A percentile compares a stretch with the other conserved stretches of the same genome.
Evolutionary conservation across 2,888 invertebrate genomes (phyloP).

Genomic region (Eupithecia tripunctaria): DNA sequence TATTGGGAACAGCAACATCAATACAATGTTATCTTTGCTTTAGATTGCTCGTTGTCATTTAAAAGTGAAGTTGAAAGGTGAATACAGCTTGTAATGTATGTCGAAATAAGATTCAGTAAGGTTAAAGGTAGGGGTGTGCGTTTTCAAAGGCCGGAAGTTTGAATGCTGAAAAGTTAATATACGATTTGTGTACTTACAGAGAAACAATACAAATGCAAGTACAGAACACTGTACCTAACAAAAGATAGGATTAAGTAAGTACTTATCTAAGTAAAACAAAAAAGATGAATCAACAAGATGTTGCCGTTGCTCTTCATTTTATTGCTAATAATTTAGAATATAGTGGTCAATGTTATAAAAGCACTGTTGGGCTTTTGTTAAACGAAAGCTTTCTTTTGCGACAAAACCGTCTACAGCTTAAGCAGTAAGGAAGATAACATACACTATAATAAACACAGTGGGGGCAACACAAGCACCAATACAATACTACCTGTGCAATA

Average conservation of each 20-base stretch:
- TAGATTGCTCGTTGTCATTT: slow-evolving; percentile 17
- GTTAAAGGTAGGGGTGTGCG: neutral
- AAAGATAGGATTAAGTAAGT: too few relatives aligned
- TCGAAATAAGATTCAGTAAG: slow-evolving; percentile 16
- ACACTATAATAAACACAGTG: neutral
- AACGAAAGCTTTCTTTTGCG: neutral
- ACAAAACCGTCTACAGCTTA: neutral
- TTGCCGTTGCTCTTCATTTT: neutral
- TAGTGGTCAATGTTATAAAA: neutral
- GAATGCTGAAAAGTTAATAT: neutral
- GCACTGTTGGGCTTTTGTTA: neutral
- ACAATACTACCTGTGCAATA: neutral
- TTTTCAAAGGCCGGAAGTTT: slow-evolving; percentile 19
- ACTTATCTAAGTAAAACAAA: too few relatives aligned
- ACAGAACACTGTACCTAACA: neutral
- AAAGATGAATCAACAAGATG: neutral
- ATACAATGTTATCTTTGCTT: slow-evolving; percentile 27
- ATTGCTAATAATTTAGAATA: neutral
- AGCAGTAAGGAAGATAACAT: neutral
- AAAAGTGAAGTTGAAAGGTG: neutral
- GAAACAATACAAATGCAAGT: too few relatives aligned
- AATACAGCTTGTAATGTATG: slow-evolving; percentile 22
- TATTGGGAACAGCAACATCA: slow-evolving; percentile 8
- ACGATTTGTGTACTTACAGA: too few relatives aligned
- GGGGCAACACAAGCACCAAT: neutral